These are phyloP conservation scores for Zosterops hypoxanthus DNA, from an alignment of 2,113 vertebrate genomes.

Conservation along the genomic window DNA sequence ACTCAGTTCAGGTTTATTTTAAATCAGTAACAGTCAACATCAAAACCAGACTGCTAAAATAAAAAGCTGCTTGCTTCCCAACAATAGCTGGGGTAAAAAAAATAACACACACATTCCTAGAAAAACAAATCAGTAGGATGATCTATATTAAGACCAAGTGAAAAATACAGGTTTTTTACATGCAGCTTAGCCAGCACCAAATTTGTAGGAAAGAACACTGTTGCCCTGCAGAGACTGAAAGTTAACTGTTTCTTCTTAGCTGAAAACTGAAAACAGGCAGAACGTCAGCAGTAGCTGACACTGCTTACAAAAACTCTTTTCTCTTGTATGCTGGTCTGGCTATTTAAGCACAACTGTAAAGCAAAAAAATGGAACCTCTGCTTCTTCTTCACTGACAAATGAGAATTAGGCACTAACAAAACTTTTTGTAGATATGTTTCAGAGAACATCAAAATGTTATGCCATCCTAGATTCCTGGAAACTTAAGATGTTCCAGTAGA, in stretches of 20 bases:
- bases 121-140: constrained; percentile 27
- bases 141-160: constrained; percentile 22
- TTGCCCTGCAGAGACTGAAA: not conserved
- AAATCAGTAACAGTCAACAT: not conserved
- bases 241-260: not conserved
- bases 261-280: not conserved
- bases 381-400: not conserved
- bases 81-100: not conserved
- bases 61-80: constrained; percentile 18
- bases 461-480: not conserved
- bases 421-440: not conserved
- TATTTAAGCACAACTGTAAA: not conserved
- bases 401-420: not conserved
- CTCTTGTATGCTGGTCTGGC: not conserved
- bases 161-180: not conserved
- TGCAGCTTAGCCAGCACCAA: not conserved
- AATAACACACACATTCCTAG: not conserved
- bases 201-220: not conserved
- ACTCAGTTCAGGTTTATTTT: not conserved
- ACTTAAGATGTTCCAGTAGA: not conserved
- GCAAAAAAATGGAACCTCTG: not conserved
- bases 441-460: not conserved
- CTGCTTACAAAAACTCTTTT: not conserved
- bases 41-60: not conserved
- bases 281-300: not conserved